Evolutionary conservation across 2,888 invertebrate species (phyloP), one percentile per base, ranked within the genome.

Genomic region (Lepidochitona cinerea): DNA sequence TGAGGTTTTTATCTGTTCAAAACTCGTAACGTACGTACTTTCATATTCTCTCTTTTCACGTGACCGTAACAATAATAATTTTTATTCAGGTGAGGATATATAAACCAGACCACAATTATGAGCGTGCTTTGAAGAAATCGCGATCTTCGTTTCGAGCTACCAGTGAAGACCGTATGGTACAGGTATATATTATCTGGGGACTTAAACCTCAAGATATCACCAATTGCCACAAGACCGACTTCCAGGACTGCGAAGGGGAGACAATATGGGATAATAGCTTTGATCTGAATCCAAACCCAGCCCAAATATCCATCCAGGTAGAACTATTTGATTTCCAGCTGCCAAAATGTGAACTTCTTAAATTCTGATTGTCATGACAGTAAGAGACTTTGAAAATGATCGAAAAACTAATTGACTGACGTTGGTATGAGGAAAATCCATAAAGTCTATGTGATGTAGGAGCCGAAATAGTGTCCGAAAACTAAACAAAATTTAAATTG

Each of bases 241-340:
- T 59, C 32, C 2, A 2, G 12, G 29, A 26, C 32, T 59, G 59
- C 29, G 14, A 59, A 4, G 89, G 88, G 0, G 70, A 68, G 4
- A 78, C 83, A 4, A 77, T 78, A n/a, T 87, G 82, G 82, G 88
- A 87, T 70, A 77, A 86, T 23, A 69, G 65, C 3, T 87, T 89
- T 74, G 81, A 85, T 72, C 76, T 89, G 66, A 85, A 85, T 71
- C 75, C 84, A 2, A 75, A 77, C 23, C 79, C 76, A 5, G 83
- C 87, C 0, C 89, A 89, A 73, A 35, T 71, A 7, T 85, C 84
- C 2, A 76, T 89, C n/a, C 74, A 83, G 82, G 88, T 88, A 59
- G 18, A 49, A 2, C 49, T 18, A 4, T 49, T n/a, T 7, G 2
- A 23, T 49, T n/a, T n/a, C n/a, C n/a, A n/a, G n/a, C n/a, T n/a